A percentile compares a stretch with the other conserved stretches of the same genome.
These are phyloP conservation scores for Trichacis sp. DNA, from an alignment of 2,888 invertebrate species.

Conservation along the genomic window DNA sequence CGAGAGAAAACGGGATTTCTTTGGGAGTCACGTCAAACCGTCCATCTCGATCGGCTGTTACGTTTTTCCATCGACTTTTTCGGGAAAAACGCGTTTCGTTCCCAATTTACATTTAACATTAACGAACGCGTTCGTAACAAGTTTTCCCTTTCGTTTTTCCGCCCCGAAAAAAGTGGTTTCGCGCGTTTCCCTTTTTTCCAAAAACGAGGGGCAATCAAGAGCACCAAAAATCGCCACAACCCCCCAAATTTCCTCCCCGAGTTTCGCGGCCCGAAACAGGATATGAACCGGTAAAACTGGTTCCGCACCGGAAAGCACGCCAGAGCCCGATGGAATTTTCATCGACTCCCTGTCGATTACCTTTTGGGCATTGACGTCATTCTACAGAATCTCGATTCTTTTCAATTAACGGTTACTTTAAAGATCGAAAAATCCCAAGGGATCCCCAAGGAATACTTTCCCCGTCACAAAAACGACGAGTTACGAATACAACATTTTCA, in stretches of 20 bases:
- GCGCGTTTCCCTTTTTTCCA: too few species aligned
- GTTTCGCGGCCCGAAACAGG: constrained; percentile 20
- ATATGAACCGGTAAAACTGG: constrained; percentile 35
- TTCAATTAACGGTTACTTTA: background rate
- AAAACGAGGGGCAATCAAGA: too few species aligned
- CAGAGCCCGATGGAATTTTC: constrained; percentile 24
- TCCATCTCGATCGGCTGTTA: constrained; percentile 18
- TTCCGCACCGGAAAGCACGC: constrained; percentile 27
- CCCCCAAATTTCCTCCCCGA: too few species aligned
- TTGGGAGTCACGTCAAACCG: constrained; percentile 35
- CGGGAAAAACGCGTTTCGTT: constrained; percentile 1
- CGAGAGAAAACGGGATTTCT: constrained; percentile 40
- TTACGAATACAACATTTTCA: too few species aligned
- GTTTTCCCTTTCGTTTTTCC: too few species aligned
- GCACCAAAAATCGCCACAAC: too few species aligned
- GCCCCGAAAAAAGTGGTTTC: too few species aligned
- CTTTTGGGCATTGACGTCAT: constrained; percentile 12
- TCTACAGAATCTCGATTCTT: background rate
- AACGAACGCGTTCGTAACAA: too few species aligned
- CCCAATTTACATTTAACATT: too few species aligned
- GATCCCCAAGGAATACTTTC: too few species aligned
- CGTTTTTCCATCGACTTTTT: background rate
- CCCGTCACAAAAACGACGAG: too few species aligned
- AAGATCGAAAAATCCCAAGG: background rate
- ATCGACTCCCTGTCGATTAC: constrained; percentile 10